These are phyloP conservation scores for Macrobrachium rosenbergii DNA, from an alignment of 1,140 invertebrate genomes.

Conservation along the genomic window DNA sequence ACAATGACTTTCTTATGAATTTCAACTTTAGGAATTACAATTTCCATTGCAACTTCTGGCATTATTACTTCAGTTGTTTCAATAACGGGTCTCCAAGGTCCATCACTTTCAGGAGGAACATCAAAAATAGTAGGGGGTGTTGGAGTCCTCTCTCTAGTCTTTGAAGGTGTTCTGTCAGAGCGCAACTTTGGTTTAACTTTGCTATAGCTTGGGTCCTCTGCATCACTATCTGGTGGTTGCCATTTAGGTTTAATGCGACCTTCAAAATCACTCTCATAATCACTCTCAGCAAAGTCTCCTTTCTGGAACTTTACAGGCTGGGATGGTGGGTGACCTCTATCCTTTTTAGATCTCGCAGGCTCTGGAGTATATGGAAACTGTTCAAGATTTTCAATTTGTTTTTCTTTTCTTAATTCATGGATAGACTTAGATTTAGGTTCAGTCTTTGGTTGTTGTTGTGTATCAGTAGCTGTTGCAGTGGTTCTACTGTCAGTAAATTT, in stretches of 20 bases:
- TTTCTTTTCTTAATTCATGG: conserved; percentile 25
- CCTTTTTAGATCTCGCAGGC: conserved; percentile 67
- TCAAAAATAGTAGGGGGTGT: conserved; percentile 76
- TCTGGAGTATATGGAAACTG: conserved; percentile 73
- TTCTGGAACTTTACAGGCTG: conserved; percentile 79
- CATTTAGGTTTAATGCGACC: conserved; percentile 76
- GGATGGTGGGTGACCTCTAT: conserved; percentile 71
- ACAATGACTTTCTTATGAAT: conserved; percentile 23
- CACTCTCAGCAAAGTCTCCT: conserved; percentile 79
- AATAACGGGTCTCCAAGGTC: conserved; percentile 74
- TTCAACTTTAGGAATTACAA: conserved; percentile 41
- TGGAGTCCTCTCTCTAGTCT: conserved; percentile 69
- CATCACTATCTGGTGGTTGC: conserved; percentile 63
- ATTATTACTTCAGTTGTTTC: conserved; percentile 72
- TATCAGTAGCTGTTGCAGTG: conserved; percentile 18
- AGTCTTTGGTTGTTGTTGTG: conserved; percentile 1
- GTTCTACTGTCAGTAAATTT: conserved; percentile 44
- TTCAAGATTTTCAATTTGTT: conserved; percentile 68
- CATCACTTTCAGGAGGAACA: conserved; percentile 70
- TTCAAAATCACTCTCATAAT: conserved; percentile 83
- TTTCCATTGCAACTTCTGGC: conserved; percentile 31
- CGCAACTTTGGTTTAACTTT: conserved; percentile 51
- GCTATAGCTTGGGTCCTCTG: conserved; percentile 53
- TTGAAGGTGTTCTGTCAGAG: conserved; percentile 65
- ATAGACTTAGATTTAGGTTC: conserved; percentile 19